Evolutionary conservation across 2,797 vertebrate species (phyloP).

Genomic region (Sebastes iracundus): DNA sequence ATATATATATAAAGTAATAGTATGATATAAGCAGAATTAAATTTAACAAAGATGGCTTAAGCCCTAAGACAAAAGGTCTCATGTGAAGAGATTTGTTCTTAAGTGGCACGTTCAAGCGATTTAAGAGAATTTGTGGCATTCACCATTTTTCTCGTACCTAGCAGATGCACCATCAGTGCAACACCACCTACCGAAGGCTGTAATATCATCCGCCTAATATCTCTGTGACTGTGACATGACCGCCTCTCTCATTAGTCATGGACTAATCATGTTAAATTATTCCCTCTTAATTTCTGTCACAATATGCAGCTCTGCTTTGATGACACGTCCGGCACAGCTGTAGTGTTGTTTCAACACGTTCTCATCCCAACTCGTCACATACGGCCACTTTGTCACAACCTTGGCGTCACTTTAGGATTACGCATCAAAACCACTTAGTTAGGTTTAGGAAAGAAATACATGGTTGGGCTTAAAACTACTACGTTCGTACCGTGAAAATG

Average conservation of each 20-base stretch:
- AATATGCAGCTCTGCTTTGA: background rate
- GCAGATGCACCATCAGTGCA: background rate
- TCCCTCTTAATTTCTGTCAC: background rate
- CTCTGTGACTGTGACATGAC: background rate
- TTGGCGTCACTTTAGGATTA: too few relatives aligned
- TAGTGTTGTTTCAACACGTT: background rate
- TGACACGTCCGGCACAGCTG: background rate
- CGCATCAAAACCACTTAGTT: too few relatives aligned
- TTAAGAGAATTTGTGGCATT: background rate
- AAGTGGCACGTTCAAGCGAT: background rate
- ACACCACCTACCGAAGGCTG: background rate
- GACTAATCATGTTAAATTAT: background rate
- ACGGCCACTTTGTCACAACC: too few relatives aligned
- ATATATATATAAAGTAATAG: too few relatives aligned
- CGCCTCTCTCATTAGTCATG: background rate
- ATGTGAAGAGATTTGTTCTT: background rate
- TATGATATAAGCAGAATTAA: background rate
- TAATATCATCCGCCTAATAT: background rate
- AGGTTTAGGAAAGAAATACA: too few relatives aligned
- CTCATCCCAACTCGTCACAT: too few relatives aligned
- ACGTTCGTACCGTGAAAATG: too few relatives aligned
- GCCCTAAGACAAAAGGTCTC: too few relatives aligned
- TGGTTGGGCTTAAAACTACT: too few relatives aligned
- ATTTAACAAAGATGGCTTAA: background rate
- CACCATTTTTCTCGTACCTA: fast-evolving